Evolutionary conservation across 2,888 invertebrate species (phyloP), one percentile per base, ranked within the genome.

Genomic region (Acronicta psi): DNA sequence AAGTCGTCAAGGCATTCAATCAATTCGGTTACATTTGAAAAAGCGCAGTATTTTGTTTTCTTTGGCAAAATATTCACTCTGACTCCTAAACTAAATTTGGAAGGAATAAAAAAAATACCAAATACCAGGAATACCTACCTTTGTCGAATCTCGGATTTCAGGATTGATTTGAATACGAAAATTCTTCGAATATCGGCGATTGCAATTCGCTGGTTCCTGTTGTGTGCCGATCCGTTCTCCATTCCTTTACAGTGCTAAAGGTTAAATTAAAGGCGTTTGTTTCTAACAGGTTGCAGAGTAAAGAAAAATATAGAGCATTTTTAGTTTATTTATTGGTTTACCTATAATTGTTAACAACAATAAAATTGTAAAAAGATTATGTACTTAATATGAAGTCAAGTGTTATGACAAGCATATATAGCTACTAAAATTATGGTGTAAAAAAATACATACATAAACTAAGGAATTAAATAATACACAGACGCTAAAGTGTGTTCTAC

Each of bases 171-270:
- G 40, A 57, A 54, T 34, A 38, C 25, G 42, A 34, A 55, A 57
- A 54, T 46, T 40, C 57, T 69, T 69, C 57, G 74, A 49, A 37
- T 49, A 49, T 23, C 52, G 13, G 52, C 60, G 54, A 59, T 71
- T 59, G 55, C 49, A 71, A 57, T 74, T 58, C 51, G 40, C 31
- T 42, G 55, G 23, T 43, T 23, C 36, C 49, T 46, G 13, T 25
- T 46, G 42, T 36, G 20, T 18, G 18, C n/a, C 34, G 51, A 25
- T 49, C 23, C 37, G 18, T 37, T 37, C 10, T 69, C 31, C 51
- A 47, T 45, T 51, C 13, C 25, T 44, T 69, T 62, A 18, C 40
- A 38, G 16, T 37, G 37, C n/a, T 16, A 16, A 40, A 41, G 8
- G 17, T 38, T 17, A 16, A 49, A 63, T 29, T 11, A 10, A n/a